Evolutionary conservation across 30 jellyfish, hydroid and myxozoan species (phyloP), one percentile per base, ranked within the genome.

Genomic region (Mastigias papua): DNA sequence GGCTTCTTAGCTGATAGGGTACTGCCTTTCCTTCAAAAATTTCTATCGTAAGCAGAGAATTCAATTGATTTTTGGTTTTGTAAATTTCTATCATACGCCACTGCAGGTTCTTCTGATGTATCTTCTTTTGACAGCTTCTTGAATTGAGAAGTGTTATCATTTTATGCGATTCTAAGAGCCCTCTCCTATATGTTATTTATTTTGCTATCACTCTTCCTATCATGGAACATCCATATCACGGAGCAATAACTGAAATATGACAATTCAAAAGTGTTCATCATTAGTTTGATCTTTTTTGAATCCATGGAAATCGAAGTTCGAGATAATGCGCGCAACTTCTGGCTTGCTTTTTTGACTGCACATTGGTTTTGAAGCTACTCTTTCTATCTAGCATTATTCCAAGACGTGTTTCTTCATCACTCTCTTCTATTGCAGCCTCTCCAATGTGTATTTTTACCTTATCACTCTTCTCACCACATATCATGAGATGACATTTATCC

Each of bases 381-480:
- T 60, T 60, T 60, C 21, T 60, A 60, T 60, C 72, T 60, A 60
- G n/a, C 72, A 21, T 60, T 60, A 67, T 31, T 67, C 79, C 46
- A 4, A 67, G 50, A 9, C 19, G 34, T 67, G 51, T 67, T 67
- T 67, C 79, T 67, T 26, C 23, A 6, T 26, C 79, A 67, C 79
- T 67, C 10, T 67, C 72, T 67, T 31, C 79, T 67, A 67, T 23
- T 15, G 25, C 79, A 26, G 79, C 79, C 79, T 67, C 50, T 67
- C 79, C 79, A 23, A 67, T 21, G 21, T 67, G 79, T 67, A 26
- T 20, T 67, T 26, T 67, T 50, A 67, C 25, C 50, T 67, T 22
- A 10, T 22, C 46, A 23, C 34, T 67, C 25, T 67, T 67, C 79
- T 22, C 79, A 31, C 50, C 79, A 67, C 19, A 67, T 67, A 31